phyloP scores from a whole-genome alignment of 2,113 vertebrate species.

The Hypanus sabinus region DNA sequence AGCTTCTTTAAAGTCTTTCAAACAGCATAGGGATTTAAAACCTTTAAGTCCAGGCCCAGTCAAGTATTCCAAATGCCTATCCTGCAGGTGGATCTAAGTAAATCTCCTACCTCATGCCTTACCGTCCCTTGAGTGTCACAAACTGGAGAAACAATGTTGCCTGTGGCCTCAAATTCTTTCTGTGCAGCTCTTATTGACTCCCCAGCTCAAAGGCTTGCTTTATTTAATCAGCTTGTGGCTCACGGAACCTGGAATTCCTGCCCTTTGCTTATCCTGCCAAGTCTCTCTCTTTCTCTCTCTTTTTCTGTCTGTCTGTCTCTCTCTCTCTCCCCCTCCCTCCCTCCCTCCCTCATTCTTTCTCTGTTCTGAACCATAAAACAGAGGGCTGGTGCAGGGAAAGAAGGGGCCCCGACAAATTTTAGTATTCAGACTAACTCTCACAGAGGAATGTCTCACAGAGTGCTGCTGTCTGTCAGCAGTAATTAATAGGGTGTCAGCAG shows the following conservation, averaged over 20 bases:
- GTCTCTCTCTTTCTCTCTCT: not conserved
- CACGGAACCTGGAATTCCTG: not conserved
- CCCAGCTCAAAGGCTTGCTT: constrained; percentile 1
- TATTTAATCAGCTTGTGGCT: constrained; percentile 3
- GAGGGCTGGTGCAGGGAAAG: not conserved
- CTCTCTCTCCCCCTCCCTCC: too few relatives aligned
- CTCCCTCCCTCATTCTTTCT: not conserved
- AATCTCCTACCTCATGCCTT: not conserved
- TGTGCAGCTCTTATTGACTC: not conserved
- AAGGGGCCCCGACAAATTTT: constrained; percentile 3
- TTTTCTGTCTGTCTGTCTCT: not conserved
- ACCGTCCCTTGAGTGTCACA: not conserved
- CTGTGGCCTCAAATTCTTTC: constrained; percentile 1
- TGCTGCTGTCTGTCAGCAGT: not conserved
- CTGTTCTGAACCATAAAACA: not conserved
- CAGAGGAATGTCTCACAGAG: not conserved
- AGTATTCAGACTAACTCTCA: not conserved
- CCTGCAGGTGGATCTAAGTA: not conserved
- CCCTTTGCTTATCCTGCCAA: not conserved
- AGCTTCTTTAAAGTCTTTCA: not conserved
- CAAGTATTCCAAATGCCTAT: not conserved
- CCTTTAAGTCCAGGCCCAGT: not conserved
- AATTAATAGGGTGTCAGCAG: not conserved
- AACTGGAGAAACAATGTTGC: not conserved
- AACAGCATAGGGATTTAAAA: not conserved